Base-by-base conservation (phyloP, 2,888 invertebrate species). In the Dicycla oo region DNA sequence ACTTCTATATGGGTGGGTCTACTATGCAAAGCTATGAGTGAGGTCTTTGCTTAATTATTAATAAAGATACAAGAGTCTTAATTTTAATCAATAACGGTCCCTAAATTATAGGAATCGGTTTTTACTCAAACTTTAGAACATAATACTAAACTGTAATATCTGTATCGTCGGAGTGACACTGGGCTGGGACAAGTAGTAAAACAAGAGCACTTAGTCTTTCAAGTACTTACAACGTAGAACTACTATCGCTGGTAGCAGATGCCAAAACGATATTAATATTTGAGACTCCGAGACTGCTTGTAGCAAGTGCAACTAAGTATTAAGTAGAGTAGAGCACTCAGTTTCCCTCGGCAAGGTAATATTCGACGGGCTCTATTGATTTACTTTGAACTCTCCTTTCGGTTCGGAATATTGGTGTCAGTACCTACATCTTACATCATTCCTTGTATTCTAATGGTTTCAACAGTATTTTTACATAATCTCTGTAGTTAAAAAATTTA, bases 221-320 rank as follows among this genome's bases (percentile, higher is more conserved):
- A 75, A 81, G 56, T 75, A 67, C 51, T 51, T 54, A 53, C 47
- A 74, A 56, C 47, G 20, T 78, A 78, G 20, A 67, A 67, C 73
- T 47, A 57, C 45, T 57, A 65, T 23, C 49, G 49, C 64, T 53
- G 73, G 79, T 30, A 69, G 73, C 82, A 82, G 83, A 78, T 82
- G 80, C 73, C 64, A 47, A 67, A 69, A 57, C 53, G 60, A 73
- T 82, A 82, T 80, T 80, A 80, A 80, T 80, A 82, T 80, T 73
- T 73, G 69, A 82, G 69, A 66, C 73, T 45, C 47, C 49, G 63
- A 57, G 61, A 61, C 73, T 49, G 56, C 72, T 69, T 57, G 63
- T 53, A 60, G 62, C 63, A 53, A 69, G 69, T 67, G 80, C 79
- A 69, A 63, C 58, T 63, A 64, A 73, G 82, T 79, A 73, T 67